phyloP scores from a whole-genome alignment of 2,888 invertebrate genomes.

The Hermodice carunculata region DNA sequence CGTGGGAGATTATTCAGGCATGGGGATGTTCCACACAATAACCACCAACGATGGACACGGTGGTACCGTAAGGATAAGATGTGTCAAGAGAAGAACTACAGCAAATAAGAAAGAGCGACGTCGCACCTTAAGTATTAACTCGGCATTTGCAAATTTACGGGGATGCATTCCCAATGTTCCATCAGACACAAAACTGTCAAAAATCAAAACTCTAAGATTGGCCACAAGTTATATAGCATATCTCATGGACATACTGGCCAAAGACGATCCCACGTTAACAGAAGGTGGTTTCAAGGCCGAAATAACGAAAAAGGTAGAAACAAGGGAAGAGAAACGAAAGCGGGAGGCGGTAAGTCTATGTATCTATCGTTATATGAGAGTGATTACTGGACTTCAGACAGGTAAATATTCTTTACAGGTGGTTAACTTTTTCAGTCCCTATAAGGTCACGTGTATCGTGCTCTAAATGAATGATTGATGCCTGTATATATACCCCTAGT shows the following conservation, averaged over 20 bases:
- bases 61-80: conserved; percentile 8
- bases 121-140: conserved; percentile 94
- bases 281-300: conserved; percentile 85
- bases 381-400: no score
- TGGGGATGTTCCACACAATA: not conserved
- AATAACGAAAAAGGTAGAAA: conserved; percentile 72
- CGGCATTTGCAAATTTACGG: conserved; percentile 90
- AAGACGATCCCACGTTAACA: conserved; percentile 81
- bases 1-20: not conserved
- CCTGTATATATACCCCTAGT: no score
- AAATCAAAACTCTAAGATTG: conserved; percentile 93
- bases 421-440: no score
- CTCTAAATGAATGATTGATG: no score
- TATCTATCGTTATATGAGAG: not conserved
- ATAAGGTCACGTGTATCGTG: no score
- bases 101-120: conserved; percentile 95
- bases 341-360: conserved; percentile 36
- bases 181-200: conserved; percentile 92
- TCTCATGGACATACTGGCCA: conserved; percentile 87
- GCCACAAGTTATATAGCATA: conserved; percentile 82
- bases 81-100: conserved; percentile 78
- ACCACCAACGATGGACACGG: not conserved
- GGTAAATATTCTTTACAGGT: no score
- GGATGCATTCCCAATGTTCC: conserved; percentile 98
- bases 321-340: conserved; percentile 44